Conservation (phyloP, 2,113 vertebrate species). For the Empidonax traillii region DNA sequence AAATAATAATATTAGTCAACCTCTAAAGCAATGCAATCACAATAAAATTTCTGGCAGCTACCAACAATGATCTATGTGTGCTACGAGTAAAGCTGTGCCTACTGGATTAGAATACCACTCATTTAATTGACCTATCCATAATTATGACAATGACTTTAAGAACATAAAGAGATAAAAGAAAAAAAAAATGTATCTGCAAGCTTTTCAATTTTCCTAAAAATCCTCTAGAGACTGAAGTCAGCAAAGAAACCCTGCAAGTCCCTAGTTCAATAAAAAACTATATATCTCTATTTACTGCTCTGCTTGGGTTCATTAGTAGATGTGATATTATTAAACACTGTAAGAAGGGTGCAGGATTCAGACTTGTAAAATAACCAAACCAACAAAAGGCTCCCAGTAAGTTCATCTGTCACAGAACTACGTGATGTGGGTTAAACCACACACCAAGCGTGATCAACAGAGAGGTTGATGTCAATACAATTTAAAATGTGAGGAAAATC, state of each 20-base stretch:
- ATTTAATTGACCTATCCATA: neutral
- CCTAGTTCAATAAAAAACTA: neutral
- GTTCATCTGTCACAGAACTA: neutral
- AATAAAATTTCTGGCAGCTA: neutral
- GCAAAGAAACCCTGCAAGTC: neutral
- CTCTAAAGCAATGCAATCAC: neutral
- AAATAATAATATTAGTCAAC: neutral
- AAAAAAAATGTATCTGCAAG: neutral
- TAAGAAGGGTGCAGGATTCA: rapidly evolving
- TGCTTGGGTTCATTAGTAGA: neutral
- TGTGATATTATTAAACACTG: neutral
- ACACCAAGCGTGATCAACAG: neutral
- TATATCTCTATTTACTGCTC: neutral
- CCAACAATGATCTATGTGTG: neutral
- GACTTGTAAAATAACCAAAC: neutral
- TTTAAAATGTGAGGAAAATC: neutral
- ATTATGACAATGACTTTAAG: neutral
- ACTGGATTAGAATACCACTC: neutral
- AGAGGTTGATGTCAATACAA: neutral
- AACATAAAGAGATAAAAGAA: neutral
- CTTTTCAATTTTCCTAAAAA: neutral
- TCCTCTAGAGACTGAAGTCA: neutral
- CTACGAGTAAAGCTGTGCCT: neutral
- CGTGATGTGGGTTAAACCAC: neutral
- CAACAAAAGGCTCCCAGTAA: neutral